These are phyloP conservation scores for Eidolon dupreanum DNA, from an alignment of 2,797 vertebrate species.

Conservation along the genomic window DNA sequence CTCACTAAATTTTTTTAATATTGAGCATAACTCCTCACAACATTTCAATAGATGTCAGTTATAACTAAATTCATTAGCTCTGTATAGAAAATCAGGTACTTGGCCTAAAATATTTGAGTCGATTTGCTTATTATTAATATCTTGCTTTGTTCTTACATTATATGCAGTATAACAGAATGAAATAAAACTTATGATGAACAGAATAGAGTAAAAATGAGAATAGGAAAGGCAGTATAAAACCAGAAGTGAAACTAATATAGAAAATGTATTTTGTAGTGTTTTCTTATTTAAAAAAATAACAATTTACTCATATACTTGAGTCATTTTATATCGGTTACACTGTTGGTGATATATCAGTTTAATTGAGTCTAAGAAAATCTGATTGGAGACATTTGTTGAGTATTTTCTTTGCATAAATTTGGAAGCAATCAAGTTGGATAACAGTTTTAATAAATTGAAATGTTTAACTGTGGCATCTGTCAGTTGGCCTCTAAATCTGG, in stretches of 20 bases:
- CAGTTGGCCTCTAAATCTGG: not conserved
- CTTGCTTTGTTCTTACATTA: constrained; percentile 8
- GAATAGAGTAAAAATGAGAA: not conserved
- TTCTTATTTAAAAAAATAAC: constrained; percentile 2
- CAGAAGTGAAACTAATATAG: not conserved
- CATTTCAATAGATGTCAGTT: constrained; percentile 9
- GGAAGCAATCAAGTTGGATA: not conserved
- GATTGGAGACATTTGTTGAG: not conserved
- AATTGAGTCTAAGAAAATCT: constrained; percentile 11
- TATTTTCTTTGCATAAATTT: constrained; percentile 26
- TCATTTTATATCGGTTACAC: not conserved
- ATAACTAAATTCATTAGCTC: constrained; percentile 20
- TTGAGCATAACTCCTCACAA: not conserved
- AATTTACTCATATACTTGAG: not conserved
- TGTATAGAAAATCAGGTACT: not conserved
- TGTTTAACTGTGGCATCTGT: constrained; percentile 18
- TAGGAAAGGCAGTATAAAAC: constrained; percentile 1
- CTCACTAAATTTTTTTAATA: constrained; percentile 15
- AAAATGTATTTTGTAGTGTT: constrained; percentile 33
- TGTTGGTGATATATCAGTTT: not conserved
- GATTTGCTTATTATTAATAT: constrained; percentile 32
- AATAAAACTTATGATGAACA: constrained; percentile 6
- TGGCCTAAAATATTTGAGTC: constrained; percentile 17
- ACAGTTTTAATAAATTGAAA: constrained; percentile 4
- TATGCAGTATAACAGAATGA: not conserved